A percentile compares a stretch with the other conserved stretches of the same genome.
Conservation (phyloP, 2,113 vertebrate genomes). For the Stercorarius parasiticus region DNA sequence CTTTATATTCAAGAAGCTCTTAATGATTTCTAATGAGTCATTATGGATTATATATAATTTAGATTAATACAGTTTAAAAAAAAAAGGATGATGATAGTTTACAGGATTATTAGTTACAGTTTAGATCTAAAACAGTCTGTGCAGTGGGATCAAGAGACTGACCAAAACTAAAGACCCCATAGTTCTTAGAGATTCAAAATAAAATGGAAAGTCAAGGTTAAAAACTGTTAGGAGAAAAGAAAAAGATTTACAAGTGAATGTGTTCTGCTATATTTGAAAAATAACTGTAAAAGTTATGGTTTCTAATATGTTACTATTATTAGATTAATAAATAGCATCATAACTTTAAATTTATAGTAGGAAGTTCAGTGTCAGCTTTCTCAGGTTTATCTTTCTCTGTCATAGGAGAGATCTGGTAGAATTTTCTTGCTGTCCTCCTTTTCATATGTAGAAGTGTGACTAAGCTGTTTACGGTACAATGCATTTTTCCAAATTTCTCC, state of each 20-base stretch:
- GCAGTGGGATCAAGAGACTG: background rate
- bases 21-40: background rate
- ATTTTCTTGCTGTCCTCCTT: background rate
- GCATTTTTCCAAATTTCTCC: background rate
- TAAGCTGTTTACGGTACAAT: background rate
- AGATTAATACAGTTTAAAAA: background rate
- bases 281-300: background rate
- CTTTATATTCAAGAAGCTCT: background rate
- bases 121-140: background rate
- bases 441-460: background rate
- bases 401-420: background rate
- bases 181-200: background rate
- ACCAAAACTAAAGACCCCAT: background rate
- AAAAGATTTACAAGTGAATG: background rate
- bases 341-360: background rate
- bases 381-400: background rate
- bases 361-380: background rate
- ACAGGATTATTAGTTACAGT: background rate
- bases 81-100: background rate
- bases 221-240: background rate
- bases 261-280: background rate
- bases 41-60: background rate
- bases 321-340: background rate
- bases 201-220: background rate
- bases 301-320: background rate